Base-by-base conservation (phyloP, 2,888 invertebrate species). In the Euproctis similis region DNA sequence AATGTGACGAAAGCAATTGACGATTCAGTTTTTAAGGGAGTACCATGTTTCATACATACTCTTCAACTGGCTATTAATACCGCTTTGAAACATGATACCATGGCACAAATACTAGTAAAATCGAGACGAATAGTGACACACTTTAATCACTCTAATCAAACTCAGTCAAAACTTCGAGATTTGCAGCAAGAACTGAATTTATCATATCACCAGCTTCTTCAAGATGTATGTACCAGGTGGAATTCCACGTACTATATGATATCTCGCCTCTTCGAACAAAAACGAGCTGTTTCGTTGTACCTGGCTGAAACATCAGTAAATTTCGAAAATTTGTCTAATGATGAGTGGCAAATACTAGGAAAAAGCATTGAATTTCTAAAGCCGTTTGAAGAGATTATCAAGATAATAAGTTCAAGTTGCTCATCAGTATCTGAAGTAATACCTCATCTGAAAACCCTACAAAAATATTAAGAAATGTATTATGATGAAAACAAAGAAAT, bases 21-120 rank as follows among this genome's bases (percentile, higher is more conserved):
- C 14, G 14, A 14, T 14, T 14, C 14, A 14, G 12, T 25, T 28
- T 32, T 30, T 33, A 26, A 30, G 10, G 33, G 17, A 25, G 27
- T 28, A 11, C 28, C 24, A 8, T 36, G 36, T 36, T 39, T 33
- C 25, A 39, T 34, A 27, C 33, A 39, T 28, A 33, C 31, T n/a
- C 11, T 34, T n/a, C n/a, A n/a, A n/a, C n/a, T n/a, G 16, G 16
- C 16, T 16, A 16, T 16, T 6, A 16, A 16, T 16, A 14, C 25
- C 9, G 24, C 18, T 16, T 18, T 24, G 22, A 33, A 37, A 30
- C 8, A 27, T 30, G 25, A 29, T 16, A 26, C 16, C 7, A 26
- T 23, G 12, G 24, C 24, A 20, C 26, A 32, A 29, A 30, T 32
- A 14, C 14, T 14, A 14, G 14, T 14, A 14, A 14, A 14, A 14